A percentile compares a stretch with the other conserved stretches of the same genome.
phyloP scores from a whole-genome alignment of 35 echinoderm and acorn worm species.

The Lytechinus pictus region DNA sequence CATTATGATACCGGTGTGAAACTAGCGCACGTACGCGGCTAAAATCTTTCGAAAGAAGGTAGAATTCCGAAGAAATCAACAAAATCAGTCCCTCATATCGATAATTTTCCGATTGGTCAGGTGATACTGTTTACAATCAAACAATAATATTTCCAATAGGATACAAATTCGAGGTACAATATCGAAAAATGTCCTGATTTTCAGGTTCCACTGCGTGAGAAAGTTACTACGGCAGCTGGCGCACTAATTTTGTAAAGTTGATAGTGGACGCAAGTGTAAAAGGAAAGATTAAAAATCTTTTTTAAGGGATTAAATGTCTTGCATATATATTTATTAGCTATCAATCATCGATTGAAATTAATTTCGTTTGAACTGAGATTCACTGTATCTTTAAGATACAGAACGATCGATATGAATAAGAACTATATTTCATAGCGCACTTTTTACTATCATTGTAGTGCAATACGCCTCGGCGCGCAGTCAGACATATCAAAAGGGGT shows the following conservation, averaged over 20 bases:
- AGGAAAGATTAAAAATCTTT: not conserved
- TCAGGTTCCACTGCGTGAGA: constrained; percentile 45
- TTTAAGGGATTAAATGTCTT: not conserved
- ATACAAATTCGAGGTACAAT: not conserved
- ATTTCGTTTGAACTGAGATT: not conserved
- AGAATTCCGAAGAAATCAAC: not conserved
- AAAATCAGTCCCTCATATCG: constrained; percentile 37
- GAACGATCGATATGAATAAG: not conserved
- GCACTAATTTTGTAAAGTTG: constrained; percentile 13
- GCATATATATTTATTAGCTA: not conserved
- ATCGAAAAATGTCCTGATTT: constrained; percentile 21
- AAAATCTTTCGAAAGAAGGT: constrained; percentile 20
- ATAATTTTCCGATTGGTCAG: not conserved
- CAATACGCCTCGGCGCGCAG: constrained; percentile 4
- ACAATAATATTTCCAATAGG: constrained; percentile 14
- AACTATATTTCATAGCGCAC: not conserved
- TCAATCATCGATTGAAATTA: not conserved
- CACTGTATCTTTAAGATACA: not conserved
- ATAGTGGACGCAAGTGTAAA: not conserved
- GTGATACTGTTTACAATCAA: not conserved
- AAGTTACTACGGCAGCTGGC: constrained; percentile 47
- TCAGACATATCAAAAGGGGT: not conserved
- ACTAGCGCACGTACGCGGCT: constrained; percentile 24
- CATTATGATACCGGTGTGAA: constrained; percentile 28
- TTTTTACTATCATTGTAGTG: not conserved